Conservation (phyloP, 2,888 invertebrate species). For the Fissipunctia ypsillon region DNA sequence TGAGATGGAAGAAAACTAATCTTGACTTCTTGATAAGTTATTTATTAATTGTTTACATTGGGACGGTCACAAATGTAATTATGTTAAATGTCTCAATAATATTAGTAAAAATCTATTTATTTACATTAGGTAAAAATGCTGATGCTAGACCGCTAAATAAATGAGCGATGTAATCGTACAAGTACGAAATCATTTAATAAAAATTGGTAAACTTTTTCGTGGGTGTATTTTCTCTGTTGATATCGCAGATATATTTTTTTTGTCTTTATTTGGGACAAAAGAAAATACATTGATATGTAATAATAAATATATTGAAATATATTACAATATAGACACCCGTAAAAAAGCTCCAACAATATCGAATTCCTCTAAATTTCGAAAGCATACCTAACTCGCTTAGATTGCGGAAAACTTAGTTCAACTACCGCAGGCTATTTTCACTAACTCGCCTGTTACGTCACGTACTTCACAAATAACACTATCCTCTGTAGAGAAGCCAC, state of each 20-base stretch:
- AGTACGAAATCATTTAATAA: not conserved
- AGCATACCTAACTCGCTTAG: constrained; percentile 5
- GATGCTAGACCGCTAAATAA: not conserved
- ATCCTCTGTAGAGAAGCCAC: not conserved
- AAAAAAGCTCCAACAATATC: not conserved
- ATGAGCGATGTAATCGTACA: not conserved
- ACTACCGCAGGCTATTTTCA: constrained; percentile 10
- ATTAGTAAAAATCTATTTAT: not conserved
- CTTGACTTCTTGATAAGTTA: not conserved
- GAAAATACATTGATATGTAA: not conserved
- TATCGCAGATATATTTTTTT: not conserved
- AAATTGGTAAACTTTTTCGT: not conserved
- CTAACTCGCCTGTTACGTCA: constrained; percentile 18
- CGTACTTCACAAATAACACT: constrained; percentile 16
- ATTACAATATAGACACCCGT: not conserved
- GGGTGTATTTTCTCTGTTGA: not conserved
- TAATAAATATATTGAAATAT: not conserved
- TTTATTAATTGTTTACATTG: not conserved
- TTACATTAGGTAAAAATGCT: not conserved
- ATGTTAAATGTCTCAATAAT: too few species aligned
- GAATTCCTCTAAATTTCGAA: not conserved
- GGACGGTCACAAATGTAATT: not conserved
- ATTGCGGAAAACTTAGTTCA: constrained; percentile 10
- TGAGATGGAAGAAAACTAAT: not conserved
- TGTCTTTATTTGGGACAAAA: not conserved